Evolutionary conservation across 2,113 vertebrate genomes (phyloP).

Genomic region (Rhinogobius similis): DNA sequence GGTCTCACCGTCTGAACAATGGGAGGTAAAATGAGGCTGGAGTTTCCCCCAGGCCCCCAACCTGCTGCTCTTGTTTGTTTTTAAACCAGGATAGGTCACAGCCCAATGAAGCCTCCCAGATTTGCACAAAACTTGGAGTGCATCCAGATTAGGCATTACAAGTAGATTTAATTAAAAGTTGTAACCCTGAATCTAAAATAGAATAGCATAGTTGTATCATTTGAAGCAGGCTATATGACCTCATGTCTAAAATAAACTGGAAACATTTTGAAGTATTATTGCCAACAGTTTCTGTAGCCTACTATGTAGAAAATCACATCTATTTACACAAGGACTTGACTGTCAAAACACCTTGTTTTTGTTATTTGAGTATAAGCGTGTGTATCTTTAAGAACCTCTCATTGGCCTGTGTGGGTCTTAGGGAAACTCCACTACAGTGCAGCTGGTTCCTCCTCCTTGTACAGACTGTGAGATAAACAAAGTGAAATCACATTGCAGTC

Average conservation of each 20-base stretch:
- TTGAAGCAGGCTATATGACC: not conserved
- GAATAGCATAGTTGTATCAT: not conserved
- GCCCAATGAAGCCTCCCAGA: constrained; percentile 12
- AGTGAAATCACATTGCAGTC: constrained; percentile 18
- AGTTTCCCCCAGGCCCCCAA: constrained; percentile 58
- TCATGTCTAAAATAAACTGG: not conserved
- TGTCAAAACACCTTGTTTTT: constrained; percentile 2
- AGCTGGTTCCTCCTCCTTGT: constrained; percentile 4
- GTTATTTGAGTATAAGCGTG: not conserved
- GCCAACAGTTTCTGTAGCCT: not conserved
- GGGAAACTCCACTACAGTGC: constrained; percentile 40
- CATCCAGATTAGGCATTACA: constrained; percentile 33
- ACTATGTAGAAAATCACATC: not conserved
- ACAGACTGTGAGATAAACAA: constrained; percentile 16
- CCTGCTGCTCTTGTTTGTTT: constrained; percentile 39
- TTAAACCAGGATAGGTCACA: constrained; percentile 37
- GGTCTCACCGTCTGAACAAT: constrained; percentile 59
- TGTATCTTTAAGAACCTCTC: constrained; percentile 16
- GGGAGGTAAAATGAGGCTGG: constrained; percentile 52
- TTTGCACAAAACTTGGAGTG: constrained; percentile 41
- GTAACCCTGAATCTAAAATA: constrained; percentile 17
- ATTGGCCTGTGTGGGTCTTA: constrained; percentile 5
- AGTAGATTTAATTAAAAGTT: constrained; percentile 9
- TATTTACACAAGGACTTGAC: not conserved
- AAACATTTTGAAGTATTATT: not conserved